Conservation (phyloP, 2,113 vertebrate genomes). For the Varanus komodoensis region DNA sequence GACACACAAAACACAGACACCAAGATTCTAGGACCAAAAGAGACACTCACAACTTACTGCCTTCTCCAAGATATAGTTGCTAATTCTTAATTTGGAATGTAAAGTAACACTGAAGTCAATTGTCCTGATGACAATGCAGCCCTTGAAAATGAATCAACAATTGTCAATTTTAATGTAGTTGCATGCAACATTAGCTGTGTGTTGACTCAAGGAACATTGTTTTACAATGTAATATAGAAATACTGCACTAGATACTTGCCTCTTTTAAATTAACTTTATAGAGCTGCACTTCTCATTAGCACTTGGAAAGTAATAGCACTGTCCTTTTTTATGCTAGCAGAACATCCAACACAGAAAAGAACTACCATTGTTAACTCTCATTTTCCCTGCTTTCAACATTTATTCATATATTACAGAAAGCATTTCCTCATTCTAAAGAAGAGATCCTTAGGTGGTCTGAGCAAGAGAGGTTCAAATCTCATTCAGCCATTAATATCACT, state of each 20-base stretch:
- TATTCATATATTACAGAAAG: neutral
- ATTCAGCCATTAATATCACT: too few species aligned
- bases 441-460: too few species aligned
- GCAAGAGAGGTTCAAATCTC: too few species aligned
- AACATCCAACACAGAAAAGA: neutral
- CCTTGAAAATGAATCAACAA: neutral
- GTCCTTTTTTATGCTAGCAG: neutral
- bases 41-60: neutral
- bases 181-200: too few species aligned
- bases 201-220: neutral
- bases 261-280: neutral
- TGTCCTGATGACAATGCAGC: neutral
- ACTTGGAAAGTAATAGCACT: neutral
- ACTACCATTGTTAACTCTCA: neutral
- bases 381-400: neutral
- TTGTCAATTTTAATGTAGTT: too few species aligned
- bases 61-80: neutral
- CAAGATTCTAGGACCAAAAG: neutral
- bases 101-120: neutral
- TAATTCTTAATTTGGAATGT: neutral
- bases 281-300: neutral
- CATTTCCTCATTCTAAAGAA: neutral
- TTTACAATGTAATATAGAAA: neutral
- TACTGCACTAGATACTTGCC: neutral
- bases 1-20: too few species aligned